phyloP scores from a whole-genome alignment of 1,140 invertebrate species.

The Neodiprion virginianus region DNA sequence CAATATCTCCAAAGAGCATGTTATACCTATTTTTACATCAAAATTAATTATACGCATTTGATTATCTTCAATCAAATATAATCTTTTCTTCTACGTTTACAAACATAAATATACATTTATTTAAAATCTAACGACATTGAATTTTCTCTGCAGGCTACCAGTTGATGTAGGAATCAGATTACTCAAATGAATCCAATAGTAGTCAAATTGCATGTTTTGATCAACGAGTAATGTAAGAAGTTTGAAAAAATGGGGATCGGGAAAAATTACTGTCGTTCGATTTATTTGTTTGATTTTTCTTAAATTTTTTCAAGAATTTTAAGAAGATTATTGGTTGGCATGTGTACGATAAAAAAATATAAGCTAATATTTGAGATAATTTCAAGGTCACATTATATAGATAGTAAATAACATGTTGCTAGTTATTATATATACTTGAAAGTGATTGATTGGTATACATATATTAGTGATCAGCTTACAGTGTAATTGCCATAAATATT shows the following conservation, averaged over 20 bases:
- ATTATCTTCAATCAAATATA: no score
- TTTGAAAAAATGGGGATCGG: neutral
- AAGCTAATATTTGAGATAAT: neutral
- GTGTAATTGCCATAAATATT: slow-evolving; percentile 17
- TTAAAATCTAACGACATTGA: no score
- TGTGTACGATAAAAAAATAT: neutral
- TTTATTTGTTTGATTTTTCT: neutral
- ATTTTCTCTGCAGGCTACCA: no score
- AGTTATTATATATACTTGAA: neutral
- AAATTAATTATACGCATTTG: no score
- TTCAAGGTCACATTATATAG: neutral
- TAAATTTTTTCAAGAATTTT: neutral
- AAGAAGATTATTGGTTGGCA: neutral
- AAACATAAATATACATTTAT: no score
- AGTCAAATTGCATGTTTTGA: neutral
- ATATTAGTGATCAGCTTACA: slow-evolving; percentile 7
- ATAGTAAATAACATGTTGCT: neutral
- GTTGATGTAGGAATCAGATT: neutral
- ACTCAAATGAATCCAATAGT: neutral
- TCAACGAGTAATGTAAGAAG: neutral
- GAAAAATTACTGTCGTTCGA: neutral
- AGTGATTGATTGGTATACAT: slow-evolving; percentile 26
- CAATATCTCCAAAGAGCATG: no score
- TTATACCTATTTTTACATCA: no score
- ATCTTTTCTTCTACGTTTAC: no score